Conservation (phyloP, 2,888 invertebrate species). For the Ormyrus nitidulus region DNA sequence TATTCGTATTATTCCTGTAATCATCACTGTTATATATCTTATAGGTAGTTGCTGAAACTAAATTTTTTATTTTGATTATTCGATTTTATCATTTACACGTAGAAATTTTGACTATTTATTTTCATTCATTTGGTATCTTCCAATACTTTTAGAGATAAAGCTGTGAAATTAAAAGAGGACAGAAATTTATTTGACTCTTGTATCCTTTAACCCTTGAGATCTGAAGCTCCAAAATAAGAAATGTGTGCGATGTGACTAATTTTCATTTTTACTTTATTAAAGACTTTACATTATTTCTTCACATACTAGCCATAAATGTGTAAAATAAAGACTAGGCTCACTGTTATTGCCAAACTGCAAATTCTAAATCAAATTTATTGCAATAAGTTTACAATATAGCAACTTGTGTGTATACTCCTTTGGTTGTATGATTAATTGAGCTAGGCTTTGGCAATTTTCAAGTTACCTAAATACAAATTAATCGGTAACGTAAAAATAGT, state of each 20-base stretch:
- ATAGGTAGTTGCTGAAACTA: too few relatives aligned
- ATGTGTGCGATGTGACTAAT: slow-evolving; percentile 27
- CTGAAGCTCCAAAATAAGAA: slow-evolving; percentile 25
- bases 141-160: not conserved
- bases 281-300: not conserved
- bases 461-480: not conserved
- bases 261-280: not conserved
- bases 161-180: slow-evolving; percentile 39
- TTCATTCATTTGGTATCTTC: too few relatives aligned
- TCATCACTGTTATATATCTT: too few relatives aligned
- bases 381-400: not conserved
- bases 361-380: not conserved
- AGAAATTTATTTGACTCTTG: not conserved
- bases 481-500: not conserved
- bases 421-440: not conserved
- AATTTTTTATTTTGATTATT: not conserved
- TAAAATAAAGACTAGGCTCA: not conserved
- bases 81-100: not conserved
- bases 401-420: not conserved
- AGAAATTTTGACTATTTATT: not conserved
- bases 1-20: too few relatives aligned
- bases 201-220: slow-evolving; percentile 3
- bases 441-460: not conserved
- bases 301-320: not conserved
- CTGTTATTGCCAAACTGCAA: not conserved